A percentile compares a stretch with the other conserved stretches of the same genome.
Evolutionary conservation across 2,113 vertebrate genomes (phyloP).

Genomic region (Melanerpes aurifrons): DNA sequence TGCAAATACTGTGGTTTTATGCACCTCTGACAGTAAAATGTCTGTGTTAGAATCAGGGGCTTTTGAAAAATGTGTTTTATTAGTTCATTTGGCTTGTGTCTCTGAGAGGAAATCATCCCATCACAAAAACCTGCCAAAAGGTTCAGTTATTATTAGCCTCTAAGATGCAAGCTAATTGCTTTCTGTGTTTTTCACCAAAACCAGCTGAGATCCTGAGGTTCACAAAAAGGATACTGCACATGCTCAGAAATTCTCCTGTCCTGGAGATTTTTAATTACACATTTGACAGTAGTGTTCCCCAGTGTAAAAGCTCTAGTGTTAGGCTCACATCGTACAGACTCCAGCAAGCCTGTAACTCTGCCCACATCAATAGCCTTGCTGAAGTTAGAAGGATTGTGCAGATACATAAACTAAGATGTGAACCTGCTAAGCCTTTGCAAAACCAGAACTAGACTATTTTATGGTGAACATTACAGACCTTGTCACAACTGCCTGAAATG

Average conservation of each 20-base stretch:
- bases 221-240: slow-evolving; percentile 50
- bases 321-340: neutral
- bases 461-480: neutral
- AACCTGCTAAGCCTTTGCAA: neutral
- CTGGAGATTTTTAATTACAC: slow-evolving; percentile 30
- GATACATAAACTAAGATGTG: neutral
- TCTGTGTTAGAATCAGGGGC: neutral
- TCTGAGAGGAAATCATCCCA: slow-evolving; percentile 35
- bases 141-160: slow-evolving; percentile 61
- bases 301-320: neutral
- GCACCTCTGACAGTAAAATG: slow-evolving; percentile 28
- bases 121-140: slow-evolving; percentile 59
- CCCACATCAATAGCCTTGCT: neutral
- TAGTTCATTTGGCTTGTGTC: slow-evolving; percentile 42
- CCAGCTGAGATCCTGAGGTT: slow-evolving; percentile 55
- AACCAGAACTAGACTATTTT: neutral
- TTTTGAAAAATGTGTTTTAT: slow-evolving; percentile 33
- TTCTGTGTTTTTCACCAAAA: slow-evolving; percentile 57
- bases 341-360: neutral
- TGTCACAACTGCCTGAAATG: neutral
- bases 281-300: neutral
- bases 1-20: slow-evolving; percentile 20
- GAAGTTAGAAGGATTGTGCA: neutral
- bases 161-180: slow-evolving; percentile 61
- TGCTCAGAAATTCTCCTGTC: slow-evolving; percentile 7